Percentiles rank a stretch among this genome's conserved stretches.
Evolutionary conservation across 30 jellyfish, hydroid and myxozoan genomes (phyloP).

Genomic region (Euphysa ruthae): DNA sequence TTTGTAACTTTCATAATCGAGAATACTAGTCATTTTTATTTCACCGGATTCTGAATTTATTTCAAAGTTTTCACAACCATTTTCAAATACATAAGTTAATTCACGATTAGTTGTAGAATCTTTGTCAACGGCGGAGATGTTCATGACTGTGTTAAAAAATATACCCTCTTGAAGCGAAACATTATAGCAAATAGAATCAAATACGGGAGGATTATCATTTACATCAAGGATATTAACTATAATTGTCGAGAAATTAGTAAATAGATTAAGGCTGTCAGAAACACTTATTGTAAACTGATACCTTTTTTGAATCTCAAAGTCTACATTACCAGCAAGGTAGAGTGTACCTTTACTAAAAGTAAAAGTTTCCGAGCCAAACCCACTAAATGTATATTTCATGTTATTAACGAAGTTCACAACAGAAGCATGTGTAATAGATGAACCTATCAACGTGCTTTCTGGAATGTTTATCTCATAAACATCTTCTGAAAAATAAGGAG

Average conservation of each 20-base stretch:
- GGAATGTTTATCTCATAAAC: conserved; percentile 43
- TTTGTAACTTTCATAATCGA: too few relatives aligned
- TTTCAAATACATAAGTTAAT: too few relatives aligned
- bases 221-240: conserved; percentile 41
- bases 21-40: too few relatives aligned
- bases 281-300: conserved; percentile 30
- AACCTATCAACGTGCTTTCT: conserved; percentile 59
- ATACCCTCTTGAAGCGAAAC: conserved; percentile 20
- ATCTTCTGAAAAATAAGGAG: conserved; percentile 45
- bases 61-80: too few relatives aligned
- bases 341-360: conserved; percentile 21
- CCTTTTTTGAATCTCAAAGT: not conserved
- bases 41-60: too few relatives aligned
- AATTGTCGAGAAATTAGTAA: conserved; percentile 35
- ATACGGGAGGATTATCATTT: conserved; percentile 73
- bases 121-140: conserved; percentile 55
- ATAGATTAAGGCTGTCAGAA: conserved; percentile 60
- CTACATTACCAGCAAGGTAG: conserved; percentile 7
- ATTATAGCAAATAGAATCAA: not conserved
- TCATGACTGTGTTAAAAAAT: conserved; percentile 17
- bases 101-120: conserved; percentile 63
- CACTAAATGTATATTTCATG: conserved; percentile 48
- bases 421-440: not conserved
- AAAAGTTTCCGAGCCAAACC: conserved; percentile 51
- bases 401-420: conserved; percentile 60